A percentile compares a stretch with the other conserved stretches of the same genome.
Evolutionary conservation across 2,113 vertebrate species (phyloP).

Genomic region (Mobula hypostoma): DNA sequence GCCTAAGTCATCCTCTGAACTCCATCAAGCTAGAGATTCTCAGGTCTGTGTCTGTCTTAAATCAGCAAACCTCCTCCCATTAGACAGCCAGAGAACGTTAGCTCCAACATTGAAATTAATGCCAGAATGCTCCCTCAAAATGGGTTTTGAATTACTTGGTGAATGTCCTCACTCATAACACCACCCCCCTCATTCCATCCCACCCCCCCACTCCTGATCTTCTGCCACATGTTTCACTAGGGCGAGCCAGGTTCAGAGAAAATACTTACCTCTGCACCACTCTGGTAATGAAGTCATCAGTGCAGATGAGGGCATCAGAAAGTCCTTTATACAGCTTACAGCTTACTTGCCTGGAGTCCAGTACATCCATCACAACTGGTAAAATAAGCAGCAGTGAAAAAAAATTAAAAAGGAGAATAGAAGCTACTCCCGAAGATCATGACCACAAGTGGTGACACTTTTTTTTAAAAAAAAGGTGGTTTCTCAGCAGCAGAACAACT

Average conservation of each 20-base stretch:
- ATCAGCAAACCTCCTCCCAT: not conserved
- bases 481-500: not conserved
- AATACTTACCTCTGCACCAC: slow-evolving; percentile 85
- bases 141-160: not conserved
- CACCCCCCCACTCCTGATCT: too few relatives aligned
- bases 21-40: not conserved
- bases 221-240: not conserved
- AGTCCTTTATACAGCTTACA: slow-evolving; percentile 94
- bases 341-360: slow-evolving; percentile 85
- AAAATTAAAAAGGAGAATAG: not conserved
- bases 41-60: not conserved
- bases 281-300: slow-evolving; percentile 97
- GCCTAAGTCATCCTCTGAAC: not conserved
- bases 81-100: not conserved
- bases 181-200: too few relatives aligned
- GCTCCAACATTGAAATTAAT: not conserved
- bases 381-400: slow-evolving; percentile 7
- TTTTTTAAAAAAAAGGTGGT: not conserved
- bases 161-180: not conserved
- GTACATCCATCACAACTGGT: slow-evolving; percentile 94
- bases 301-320: slow-evolving; percentile 94
- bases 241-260: not conserved
- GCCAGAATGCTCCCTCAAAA: not conserved
- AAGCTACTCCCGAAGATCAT: not conserved
- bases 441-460: too few relatives aligned